A percentile compares a stretch with the other conserved stretches of the same genome.
Evolutionary conservation across 2,797 vertebrate genomes (phyloP).

Genomic region (Melanotaenia parkinsoni): DNA sequence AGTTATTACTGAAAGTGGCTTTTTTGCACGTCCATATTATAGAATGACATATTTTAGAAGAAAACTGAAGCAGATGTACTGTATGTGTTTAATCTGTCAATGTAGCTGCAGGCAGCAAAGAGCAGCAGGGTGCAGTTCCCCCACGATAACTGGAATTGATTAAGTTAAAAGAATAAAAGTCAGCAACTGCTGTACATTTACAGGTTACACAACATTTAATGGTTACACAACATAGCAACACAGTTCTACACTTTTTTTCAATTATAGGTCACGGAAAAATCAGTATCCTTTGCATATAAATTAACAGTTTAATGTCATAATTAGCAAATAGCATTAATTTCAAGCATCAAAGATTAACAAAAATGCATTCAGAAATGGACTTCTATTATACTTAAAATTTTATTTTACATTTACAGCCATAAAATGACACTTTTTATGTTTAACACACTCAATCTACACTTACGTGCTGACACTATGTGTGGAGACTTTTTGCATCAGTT

Average conservation of each 20-base stretch:
- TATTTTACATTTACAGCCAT: not conserved
- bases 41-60: not conserved
- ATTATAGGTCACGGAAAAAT: not conserved
- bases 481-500: not conserved
- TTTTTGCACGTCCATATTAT: not conserved
- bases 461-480: conserved; percentile 1
- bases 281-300: not conserved
- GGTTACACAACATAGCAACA: not conserved
- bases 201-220: not conserved
- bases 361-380: not conserved
- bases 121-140: not conserved
- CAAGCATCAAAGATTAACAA: not conserved
- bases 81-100: not conserved
- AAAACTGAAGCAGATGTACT: not conserved
- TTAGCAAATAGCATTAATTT: not conserved
- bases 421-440: not conserved
- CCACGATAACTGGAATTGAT: not conserved
- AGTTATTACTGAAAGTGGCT: not conserved
- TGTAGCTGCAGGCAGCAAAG: not conserved
- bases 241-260: not conserved
- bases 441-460: conserved; percentile 6
- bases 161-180: not conserved
- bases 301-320: not conserved
- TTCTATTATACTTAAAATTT: not conserved
- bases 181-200: not conserved